Conservation (phyloP, 1,140 invertebrate genomes). For the Hyphantria cunea region DNA sequence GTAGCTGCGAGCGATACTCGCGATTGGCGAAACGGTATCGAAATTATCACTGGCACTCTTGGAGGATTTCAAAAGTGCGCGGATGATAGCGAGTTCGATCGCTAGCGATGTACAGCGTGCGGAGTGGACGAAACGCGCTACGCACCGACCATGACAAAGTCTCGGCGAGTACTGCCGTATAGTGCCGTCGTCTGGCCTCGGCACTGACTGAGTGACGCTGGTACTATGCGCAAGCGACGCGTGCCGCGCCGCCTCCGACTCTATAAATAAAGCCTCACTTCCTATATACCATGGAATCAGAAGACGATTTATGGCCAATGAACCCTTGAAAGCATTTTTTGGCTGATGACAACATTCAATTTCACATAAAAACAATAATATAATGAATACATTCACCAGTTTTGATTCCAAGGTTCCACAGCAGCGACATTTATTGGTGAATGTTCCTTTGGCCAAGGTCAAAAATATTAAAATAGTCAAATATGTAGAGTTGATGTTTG, state of each 20-base stretch:
- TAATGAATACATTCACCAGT: not conserved
- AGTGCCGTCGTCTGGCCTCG: constrained; percentile 32
- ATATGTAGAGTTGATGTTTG: too few relatives aligned
- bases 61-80: constrained; percentile 44
- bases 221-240: constrained; percentile 29
- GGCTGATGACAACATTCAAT: constrained; percentile 18
- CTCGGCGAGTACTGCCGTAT: constrained; percentile 38
- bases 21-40: constrained; percentile 64
- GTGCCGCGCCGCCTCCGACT: constrained; percentile 54
- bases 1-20: constrained; percentile 41
- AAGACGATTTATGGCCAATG: constrained; percentile 76
- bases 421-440: not conserved
- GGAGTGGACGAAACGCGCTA: constrained; percentile 25
- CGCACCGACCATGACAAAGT: constrained; percentile 48
- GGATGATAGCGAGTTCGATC: constrained; percentile 42
- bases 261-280: constrained; percentile 76
- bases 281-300: constrained; percentile 66
- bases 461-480: not conserved
- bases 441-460: not conserved
- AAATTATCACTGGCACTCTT: constrained; percentile 68
- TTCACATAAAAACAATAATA: not conserved
- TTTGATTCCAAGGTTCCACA: not conserved
- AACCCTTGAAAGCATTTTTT: constrained; percentile 71
- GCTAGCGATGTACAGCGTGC: constrained; percentile 18
- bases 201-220: constrained; percentile 30